Evolutionary conservation across 2,113 vertebrate species (phyloP).

Genomic region (Murina feae): DNA sequence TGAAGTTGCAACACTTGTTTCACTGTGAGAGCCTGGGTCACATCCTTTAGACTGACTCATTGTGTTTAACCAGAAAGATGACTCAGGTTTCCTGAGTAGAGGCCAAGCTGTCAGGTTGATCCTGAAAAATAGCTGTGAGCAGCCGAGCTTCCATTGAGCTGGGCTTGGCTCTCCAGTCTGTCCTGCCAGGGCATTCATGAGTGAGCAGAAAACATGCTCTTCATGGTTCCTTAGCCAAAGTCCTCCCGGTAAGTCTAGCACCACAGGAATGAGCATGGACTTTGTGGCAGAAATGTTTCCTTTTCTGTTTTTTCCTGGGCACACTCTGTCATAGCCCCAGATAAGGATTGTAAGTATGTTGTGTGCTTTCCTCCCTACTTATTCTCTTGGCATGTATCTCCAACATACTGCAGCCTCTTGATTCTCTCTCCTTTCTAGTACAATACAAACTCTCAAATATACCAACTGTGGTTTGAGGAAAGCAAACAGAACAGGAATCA

Average conservation of each 20-base stretch:
- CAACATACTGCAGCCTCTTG: background rate
- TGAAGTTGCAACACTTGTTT: background rate
- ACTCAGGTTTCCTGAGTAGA: slow-evolving; percentile 15
- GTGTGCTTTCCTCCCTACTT: background rate
- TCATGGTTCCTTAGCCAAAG: background rate
- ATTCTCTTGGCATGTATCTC: background rate
- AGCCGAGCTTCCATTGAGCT: background rate
- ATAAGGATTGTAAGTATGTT: background rate
- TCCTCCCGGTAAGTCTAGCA: background rate
- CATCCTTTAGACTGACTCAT: slow-evolving; percentile 28
- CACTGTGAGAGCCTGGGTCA: background rate
- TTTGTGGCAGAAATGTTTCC: background rate
- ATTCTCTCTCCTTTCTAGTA: background rate
- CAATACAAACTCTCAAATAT: background rate
- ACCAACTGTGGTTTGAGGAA: background rate
- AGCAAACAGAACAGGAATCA: background rate
- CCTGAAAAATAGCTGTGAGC: background rate
- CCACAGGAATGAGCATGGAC: background rate
- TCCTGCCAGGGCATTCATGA: background rate
- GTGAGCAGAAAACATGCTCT: background rate
- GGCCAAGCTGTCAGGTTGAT: slow-evolving; percentile 24
- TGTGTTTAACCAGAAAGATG: background rate
- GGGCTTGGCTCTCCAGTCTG: background rate
- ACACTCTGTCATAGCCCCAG: background rate
- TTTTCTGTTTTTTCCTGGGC: background rate